These are phyloP conservation scores for Arnoldichthys spilopterus DNA, from an alignment of 2,797 vertebrate genomes.

Conservation along the genomic window DNA sequence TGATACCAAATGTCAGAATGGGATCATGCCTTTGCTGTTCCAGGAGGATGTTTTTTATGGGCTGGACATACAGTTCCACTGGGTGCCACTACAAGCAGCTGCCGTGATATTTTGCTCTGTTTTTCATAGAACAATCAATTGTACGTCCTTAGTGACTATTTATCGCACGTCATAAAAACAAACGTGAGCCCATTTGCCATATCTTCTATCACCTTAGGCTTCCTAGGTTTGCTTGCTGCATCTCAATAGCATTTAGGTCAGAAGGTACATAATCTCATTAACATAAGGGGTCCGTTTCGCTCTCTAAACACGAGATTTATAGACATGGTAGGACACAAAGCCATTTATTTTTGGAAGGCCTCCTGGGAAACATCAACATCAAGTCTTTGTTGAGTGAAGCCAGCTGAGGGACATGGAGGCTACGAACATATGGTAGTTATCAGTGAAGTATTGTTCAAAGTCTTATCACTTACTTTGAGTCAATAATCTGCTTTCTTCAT, in stretches of 20 bases:
- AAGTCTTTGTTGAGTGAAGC: not conserved
- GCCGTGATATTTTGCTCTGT: not conserved
- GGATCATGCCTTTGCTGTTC: too few species aligned
- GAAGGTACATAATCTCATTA: constrained; percentile 17
- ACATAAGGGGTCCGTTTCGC: not conserved
- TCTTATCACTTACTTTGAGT: not conserved
- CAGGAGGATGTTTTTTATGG: constrained; percentile 9
- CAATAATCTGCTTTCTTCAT: not conserved
- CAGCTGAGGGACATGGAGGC: not conserved
- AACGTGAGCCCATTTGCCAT: constrained; percentile 1
- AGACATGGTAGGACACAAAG: not conserved
- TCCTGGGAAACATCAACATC: constrained; percentile 21
- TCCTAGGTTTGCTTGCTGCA: not conserved
- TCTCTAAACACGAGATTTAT: constrained; percentile 6
- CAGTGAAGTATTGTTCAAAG: constrained; percentile 10
- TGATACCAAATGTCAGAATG: not conserved
- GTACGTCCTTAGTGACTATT: not conserved
- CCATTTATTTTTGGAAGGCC: constrained; percentile 25
- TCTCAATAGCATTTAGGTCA: constrained; percentile 9
- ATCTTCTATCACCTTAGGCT: not conserved
- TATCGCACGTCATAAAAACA: not conserved
- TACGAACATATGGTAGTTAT: constrained; percentile 25
- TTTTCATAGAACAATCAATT: constrained; percentile 1
- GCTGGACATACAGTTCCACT: not conserved
- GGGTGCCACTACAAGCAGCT: constrained; percentile 19